Percentiles rank a stretch among this genome's conserved stretches.
Conservation (phyloP, 2,888 invertebrate genomes). For the Thera obeliscata region DNA sequence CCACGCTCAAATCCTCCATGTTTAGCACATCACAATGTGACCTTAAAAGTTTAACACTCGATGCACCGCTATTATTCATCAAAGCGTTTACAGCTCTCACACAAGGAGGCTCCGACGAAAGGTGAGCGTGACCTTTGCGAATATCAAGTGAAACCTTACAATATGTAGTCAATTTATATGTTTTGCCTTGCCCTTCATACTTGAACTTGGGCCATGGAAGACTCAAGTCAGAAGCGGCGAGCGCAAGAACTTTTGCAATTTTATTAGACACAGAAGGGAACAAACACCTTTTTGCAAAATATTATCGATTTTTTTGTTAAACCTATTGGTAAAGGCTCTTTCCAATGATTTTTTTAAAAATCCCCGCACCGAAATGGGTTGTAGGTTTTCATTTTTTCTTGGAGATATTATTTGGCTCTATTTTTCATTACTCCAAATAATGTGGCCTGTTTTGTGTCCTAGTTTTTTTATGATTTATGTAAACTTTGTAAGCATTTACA, state of each 20-base stretch:
- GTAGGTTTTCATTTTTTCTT: too few relatives aligned
- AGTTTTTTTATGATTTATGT: too few relatives aligned
- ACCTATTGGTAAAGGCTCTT: too few relatives aligned
- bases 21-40: not conserved
- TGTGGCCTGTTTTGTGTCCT: too few relatives aligned
- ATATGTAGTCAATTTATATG: constrained; percentile 12
- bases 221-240: constrained; percentile 34
- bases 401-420: too few relatives aligned
- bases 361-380: too few relatives aligned
- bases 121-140: constrained; percentile 52
- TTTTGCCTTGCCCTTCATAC: constrained; percentile 66
- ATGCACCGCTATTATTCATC: constrained; percentile 7
- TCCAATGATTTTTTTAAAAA: too few relatives aligned
- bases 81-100: constrained; percentile 4
- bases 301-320: too few relatives aligned
- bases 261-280: too few relatives aligned
- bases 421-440: too few relatives aligned
- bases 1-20: not conserved
- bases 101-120: constrained; percentile 37
- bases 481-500: too few relatives aligned
- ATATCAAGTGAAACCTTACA: constrained; percentile 49
- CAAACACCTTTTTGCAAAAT: too few relatives aligned
- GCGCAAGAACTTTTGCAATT: constrained; percentile 1
- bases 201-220: constrained; percentile 60
- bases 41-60: not conserved